A percentile compares a stretch with the other conserved stretches of the same genome.
Evolutionary conservation across 2,888 invertebrate species (phyloP).

Genomic region (Deroplatys truncata): DNA sequence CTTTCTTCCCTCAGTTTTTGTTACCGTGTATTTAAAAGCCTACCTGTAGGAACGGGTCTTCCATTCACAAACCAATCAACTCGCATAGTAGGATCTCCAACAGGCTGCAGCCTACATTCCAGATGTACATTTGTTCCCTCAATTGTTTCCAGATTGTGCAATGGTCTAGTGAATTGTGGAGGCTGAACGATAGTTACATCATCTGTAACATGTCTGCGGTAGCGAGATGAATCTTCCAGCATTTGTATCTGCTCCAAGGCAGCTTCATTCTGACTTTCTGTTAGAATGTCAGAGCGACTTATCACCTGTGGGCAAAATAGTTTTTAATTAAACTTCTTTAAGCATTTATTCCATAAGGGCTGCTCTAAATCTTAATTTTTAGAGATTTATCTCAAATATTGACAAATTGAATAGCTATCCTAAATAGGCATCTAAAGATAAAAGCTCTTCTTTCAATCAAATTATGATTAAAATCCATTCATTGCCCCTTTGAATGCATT

Average conservation of each 20-base stretch:
- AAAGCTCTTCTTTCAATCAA: too few relatives aligned
- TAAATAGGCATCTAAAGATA: too few relatives aligned
- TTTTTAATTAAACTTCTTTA: background rate
- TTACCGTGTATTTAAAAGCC: conserved; percentile 23
- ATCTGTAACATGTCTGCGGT: conserved; percentile 67
- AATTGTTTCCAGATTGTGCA: conserved; percentile 85
- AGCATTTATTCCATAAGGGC: background rate
- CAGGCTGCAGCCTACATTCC: conserved; percentile 86
- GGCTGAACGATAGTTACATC: conserved; percentile 80
- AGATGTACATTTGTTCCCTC: conserved; percentile 90
- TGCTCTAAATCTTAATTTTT: too few relatives aligned
- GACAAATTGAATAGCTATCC: too few relatives aligned
- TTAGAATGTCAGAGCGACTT: conserved; percentile 74
- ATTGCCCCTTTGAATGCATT: too few relatives aligned
- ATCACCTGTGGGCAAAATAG: conserved; percentile 50
- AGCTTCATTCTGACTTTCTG: conserved; percentile 88
- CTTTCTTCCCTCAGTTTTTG: too few relatives aligned
- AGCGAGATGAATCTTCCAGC: conserved; percentile 74
- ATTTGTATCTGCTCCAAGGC: conserved; percentile 88
- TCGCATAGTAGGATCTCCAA: conserved; percentile 86
- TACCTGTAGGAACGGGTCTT: conserved; percentile 83
- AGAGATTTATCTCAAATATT: too few relatives aligned
- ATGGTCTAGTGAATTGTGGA: conserved; percentile 79
- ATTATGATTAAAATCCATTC: too few relatives aligned
- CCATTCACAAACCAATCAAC: conserved; percentile 98